Evolutionary conservation across 2,113 vertebrate species (phyloP).

Genomic region (Microcebus tavaratra): DNA sequence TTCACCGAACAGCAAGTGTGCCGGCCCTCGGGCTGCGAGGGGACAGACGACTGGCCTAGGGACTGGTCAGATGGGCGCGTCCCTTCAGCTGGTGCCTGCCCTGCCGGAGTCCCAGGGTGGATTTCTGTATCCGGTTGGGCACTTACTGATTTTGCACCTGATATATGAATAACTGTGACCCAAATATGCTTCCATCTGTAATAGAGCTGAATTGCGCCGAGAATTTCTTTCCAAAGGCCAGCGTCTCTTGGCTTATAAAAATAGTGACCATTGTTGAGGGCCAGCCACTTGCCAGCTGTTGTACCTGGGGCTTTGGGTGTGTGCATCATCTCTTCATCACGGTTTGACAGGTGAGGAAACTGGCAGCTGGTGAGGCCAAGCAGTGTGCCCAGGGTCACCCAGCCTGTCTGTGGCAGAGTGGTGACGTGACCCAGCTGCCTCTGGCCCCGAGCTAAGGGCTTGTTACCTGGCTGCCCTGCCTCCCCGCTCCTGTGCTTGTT

Average conservation of each 20-base stretch:
- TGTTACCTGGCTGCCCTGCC: neutral
- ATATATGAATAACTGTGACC: neutral
- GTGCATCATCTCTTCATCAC: accelerated
- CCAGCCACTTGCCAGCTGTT: accelerated
- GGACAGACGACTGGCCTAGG: neutral
- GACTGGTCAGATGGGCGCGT: accelerated
- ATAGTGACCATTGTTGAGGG: neutral
- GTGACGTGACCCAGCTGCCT: neutral
- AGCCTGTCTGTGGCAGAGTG: neutral
- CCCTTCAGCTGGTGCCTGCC: neutral
- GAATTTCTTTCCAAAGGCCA: neutral
- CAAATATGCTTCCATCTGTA: neutral
- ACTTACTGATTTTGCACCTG: neutral
- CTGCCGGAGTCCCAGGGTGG: neutral
- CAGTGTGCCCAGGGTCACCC: neutral
- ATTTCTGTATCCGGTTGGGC: neutral
- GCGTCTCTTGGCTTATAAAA: neutral
- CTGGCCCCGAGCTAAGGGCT: neutral
- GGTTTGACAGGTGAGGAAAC: neutral
- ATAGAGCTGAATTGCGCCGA: neutral
- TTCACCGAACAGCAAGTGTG: accelerated
- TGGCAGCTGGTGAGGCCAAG: neutral
- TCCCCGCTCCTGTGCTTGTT: neutral
- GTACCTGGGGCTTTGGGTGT: accelerated
- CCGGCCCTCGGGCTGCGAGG: too few relatives aligned